phyloP scores from a whole-genome alignment of 2,888 invertebrate species.

The Seira sanloemensis region DNA sequence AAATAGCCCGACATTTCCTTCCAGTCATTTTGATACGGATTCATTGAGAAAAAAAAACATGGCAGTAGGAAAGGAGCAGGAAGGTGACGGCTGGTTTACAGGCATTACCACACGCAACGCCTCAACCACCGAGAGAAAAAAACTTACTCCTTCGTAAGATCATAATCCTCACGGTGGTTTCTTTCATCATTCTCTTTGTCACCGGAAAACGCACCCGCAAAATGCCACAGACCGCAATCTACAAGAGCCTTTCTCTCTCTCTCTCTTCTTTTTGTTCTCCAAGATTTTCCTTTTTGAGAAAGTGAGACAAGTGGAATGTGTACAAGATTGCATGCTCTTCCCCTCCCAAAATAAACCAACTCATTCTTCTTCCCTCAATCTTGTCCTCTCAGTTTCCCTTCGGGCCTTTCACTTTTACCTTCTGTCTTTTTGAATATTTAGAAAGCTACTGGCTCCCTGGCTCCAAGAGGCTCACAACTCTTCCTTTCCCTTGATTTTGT shows the following conservation, averaged over 20 bases:
- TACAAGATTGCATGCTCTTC: background rate
- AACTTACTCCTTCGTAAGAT: background rate
- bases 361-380: constrained; percentile 18
- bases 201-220: constrained; percentile 1
- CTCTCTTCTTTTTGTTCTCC: background rate
- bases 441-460: background rate
- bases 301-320: constrained; percentile 7
- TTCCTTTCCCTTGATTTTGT: background rate
- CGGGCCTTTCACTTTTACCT: constrained; percentile 22
- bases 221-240: constrained; percentile 7
- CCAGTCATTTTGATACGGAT: no score
- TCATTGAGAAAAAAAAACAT: no score
- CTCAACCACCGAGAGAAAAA: background rate
- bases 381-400: constrained; percentile 21
- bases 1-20: no score
- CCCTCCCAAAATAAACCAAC: background rate
- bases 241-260: background rate
- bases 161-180: constrained; percentile 12
- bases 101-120: background rate
- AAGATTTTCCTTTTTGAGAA: background rate
- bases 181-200: background rate
- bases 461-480: background rate
- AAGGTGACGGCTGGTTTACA: constrained; percentile 34
- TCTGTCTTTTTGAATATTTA: constrained; percentile 12
- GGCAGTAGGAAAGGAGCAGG: no score